Evolutionary conservation across 2,797 vertebrate genomes (phyloP).

Genomic region (Coluber constrictor): DNA sequence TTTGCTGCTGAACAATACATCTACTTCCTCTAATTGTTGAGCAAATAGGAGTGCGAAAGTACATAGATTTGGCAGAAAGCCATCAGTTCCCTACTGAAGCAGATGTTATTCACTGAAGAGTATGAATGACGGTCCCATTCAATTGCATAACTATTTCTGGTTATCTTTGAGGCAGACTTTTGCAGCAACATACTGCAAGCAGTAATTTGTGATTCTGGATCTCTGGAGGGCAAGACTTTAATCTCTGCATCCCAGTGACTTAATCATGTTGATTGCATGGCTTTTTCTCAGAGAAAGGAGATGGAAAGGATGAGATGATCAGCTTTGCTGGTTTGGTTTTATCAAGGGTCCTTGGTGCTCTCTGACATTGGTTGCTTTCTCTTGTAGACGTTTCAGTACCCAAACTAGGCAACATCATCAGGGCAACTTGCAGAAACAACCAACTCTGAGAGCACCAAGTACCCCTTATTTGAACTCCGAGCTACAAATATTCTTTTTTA

Average conservation of each 20-base stretch:
- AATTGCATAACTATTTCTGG: background rate
- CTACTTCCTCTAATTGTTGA: conserved; percentile 26
- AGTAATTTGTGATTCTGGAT: background rate
- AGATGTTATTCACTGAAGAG: background rate
- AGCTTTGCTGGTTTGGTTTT: background rate
- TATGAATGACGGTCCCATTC: background rate
- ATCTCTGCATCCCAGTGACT: background rate
- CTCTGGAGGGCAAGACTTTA: background rate
- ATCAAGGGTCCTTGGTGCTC: background rate
- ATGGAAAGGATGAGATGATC: background rate
- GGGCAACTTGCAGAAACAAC: background rate
- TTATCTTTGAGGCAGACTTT: background rate
- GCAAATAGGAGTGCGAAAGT: conserved; percentile 9
- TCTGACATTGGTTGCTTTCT: background rate
- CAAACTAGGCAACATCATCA: background rate
- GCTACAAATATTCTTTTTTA: background rate
- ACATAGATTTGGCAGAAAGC: conserved; percentile 6
- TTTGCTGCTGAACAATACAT: conserved; percentile 16
- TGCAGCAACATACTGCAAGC: background rate
- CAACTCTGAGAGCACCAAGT: background rate
- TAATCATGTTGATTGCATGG: background rate
- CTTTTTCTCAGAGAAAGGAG: background rate
- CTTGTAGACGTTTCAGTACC: background rate
- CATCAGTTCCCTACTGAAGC: background rate
- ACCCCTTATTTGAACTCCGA: background rate